Conservation (phyloP, 2,888 invertebrate species). For the Pristionchus japonicus region DNA sequence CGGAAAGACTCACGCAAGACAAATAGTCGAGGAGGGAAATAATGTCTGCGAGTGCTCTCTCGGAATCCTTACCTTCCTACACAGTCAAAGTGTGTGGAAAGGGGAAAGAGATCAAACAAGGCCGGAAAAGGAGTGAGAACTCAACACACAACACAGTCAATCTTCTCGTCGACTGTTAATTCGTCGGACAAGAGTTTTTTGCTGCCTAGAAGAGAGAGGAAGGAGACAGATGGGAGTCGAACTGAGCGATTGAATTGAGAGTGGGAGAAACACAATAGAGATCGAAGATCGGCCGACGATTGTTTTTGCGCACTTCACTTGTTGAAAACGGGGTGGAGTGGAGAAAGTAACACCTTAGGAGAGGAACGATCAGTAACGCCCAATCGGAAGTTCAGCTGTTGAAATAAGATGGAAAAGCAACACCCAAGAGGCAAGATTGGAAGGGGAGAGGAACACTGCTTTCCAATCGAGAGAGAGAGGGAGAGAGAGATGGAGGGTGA, state of each 20-base stretch:
- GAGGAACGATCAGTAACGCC: neutral
- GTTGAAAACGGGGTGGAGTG: neutral
- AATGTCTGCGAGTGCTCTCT: neutral
- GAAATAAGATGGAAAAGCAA: too few relatives aligned
- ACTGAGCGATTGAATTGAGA: neutral
- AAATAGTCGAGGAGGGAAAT: neutral
- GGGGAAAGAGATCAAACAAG: slow-evolving; percentile 7
- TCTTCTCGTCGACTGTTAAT: neutral
- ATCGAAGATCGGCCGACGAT: too few relatives aligned
- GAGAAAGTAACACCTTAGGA: neutral
- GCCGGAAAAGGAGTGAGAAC: neutral
- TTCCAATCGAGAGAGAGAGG: too few relatives aligned
- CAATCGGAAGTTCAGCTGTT: too few relatives aligned
- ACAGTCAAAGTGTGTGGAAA: neutral
- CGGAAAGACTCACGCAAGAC: neutral
- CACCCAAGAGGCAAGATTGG: too few relatives aligned
- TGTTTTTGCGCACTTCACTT: neutral
- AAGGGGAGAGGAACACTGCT: too few relatives aligned
- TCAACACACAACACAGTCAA: neutral
- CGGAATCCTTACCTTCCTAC: neutral
- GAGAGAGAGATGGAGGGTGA: too few relatives aligned
- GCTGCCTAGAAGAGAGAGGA: neutral
- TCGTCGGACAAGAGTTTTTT: neutral
- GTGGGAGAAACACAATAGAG: neutral
- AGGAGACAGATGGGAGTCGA: neutral